phyloP scores from a whole-genome alignment of 2,113 vertebrate species.

The Charina bottae region DNA sequence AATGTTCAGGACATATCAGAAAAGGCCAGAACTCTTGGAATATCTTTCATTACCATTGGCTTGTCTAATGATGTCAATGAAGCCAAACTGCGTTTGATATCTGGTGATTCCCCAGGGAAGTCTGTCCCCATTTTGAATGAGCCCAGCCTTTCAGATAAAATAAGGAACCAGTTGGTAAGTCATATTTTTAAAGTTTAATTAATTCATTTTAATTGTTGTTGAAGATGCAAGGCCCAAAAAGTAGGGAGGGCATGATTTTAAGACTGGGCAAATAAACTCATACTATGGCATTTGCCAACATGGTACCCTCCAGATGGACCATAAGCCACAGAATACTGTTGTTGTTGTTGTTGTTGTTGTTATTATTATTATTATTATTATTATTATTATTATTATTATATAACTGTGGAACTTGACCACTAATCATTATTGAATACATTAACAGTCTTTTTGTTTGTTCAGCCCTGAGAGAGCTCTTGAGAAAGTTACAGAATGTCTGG shows the following conservation, averaged over 20 bases:
- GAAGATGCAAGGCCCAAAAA: neutral
- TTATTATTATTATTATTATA: neutral
- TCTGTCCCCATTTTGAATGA: slow-evolving; percentile 81
- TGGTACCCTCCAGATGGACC: neutral
- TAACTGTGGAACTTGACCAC: neutral
- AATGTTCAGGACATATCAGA: slow-evolving; percentile 73
- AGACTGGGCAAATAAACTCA: neutral
- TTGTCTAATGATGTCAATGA: slow-evolving; percentile 76
- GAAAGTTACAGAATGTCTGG: neutral
- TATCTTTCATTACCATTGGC: slow-evolving; percentile 83
- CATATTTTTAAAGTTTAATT: neutral
- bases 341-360: neutral
- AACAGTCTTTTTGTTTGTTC: neutral
- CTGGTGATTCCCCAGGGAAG: slow-evolving; percentile 76
- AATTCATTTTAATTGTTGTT: neutral
- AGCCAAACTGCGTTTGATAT: slow-evolving; percentile 80
- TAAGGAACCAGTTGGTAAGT: slow-evolving; percentile 71
- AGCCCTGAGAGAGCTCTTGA: neutral
- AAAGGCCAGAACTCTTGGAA: slow-evolving; percentile 79
- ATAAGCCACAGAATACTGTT: no score
- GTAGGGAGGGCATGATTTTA: neutral
- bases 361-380: neutral
- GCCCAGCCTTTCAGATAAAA: slow-evolving; percentile 71
- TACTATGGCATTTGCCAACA: neutral
- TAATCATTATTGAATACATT: neutral